Conservation (phyloP, 1,140 invertebrate genomes). For the Notospermus geniculatus region DNA sequence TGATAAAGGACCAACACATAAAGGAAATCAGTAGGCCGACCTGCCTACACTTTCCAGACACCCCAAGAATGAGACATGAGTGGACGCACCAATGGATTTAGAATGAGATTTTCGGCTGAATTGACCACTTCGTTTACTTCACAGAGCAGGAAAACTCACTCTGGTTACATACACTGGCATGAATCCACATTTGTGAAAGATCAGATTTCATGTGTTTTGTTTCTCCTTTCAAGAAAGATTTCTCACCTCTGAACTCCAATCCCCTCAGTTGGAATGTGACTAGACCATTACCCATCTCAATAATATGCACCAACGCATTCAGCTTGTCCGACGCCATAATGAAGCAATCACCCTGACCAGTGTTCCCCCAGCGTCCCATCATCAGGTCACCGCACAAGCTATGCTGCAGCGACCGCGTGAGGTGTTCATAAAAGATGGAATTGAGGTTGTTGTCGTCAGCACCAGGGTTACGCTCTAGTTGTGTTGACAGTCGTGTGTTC, state of each 20-base stretch:
- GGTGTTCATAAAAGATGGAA: constrained; percentile 98
- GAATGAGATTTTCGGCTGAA: too few species aligned
- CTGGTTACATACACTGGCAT: too few species aligned
- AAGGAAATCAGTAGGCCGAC: too few species aligned
- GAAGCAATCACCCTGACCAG: constrained; percentile 94
- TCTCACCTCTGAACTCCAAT: constrained; percentile 85
- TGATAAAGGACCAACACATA: too few species aligned
- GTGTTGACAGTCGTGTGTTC: constrained; percentile 91
- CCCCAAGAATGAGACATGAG: too few species aligned
- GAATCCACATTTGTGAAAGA: too few species aligned
- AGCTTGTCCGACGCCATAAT: constrained; percentile 95
- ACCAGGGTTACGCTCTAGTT: constrained; percentile 89
- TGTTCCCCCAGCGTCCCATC: constrained; percentile 80
- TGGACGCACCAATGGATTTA: too few species aligned
- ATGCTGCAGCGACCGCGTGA: constrained; percentile 93
- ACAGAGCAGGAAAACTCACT: too few species aligned
- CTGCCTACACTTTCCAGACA: too few species aligned
- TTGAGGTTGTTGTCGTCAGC: constrained; percentile 99
- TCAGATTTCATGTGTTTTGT: too few species aligned
- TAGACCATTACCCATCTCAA: constrained; percentile 97
- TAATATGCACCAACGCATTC: constrained; percentile 96
- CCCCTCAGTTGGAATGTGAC: constrained; percentile 98
- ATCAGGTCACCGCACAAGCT: constrained; percentile 92
- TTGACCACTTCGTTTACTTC: too few species aligned
- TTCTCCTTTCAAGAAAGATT: background rate